Conservation (phyloP, 2,888 invertebrate genomes). For the Athalia rosae region DNA sequence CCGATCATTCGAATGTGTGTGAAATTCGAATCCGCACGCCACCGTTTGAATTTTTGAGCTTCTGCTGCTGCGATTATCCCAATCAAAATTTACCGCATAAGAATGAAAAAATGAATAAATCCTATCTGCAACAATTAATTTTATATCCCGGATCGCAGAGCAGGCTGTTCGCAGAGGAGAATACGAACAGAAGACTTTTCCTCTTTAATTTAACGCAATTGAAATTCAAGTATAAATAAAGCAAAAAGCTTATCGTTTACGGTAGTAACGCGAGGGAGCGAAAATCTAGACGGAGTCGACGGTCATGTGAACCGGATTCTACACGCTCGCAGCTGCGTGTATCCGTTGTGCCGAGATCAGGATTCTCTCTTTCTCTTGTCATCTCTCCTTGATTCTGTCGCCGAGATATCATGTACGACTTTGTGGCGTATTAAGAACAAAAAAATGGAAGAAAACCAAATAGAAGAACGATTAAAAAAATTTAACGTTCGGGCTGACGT, state of each 20-base stretch:
- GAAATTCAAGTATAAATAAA: not conserved
- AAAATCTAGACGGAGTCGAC: constrained; percentile 42
- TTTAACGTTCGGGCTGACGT: constrained; percentile 16
- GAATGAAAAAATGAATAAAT: too few relatives aligned
- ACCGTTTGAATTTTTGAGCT: too few relatives aligned
- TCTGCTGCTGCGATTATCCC: too few relatives aligned
- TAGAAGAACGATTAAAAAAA: not conserved
- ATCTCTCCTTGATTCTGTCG: constrained; percentile 45
- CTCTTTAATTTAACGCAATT: constrained; percentile 40
- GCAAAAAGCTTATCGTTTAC: constrained; percentile 41
- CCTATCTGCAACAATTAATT: too few relatives aligned
- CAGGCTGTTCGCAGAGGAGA: not conserved
- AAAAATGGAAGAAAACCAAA: constrained; percentile 4
- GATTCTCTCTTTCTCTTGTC: constrained; percentile 39
- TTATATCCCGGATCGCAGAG: too few relatives aligned
- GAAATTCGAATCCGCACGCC: too few relatives aligned
- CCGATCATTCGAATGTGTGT: not conserved
- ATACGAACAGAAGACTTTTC: not conserved
- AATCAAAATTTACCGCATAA: too few relatives aligned
- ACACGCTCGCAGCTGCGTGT: constrained; percentile 43
- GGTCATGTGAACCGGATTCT: constrained; percentile 70
- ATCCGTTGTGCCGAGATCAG: constrained; percentile 17
- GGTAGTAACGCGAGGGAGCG: constrained; percentile 27
- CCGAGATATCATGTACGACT: constrained; percentile 44
- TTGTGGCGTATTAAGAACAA: constrained; percentile 50